Conservation (phyloP, 2,888 invertebrate genomes). For the Lasioglossum morio region DNA sequence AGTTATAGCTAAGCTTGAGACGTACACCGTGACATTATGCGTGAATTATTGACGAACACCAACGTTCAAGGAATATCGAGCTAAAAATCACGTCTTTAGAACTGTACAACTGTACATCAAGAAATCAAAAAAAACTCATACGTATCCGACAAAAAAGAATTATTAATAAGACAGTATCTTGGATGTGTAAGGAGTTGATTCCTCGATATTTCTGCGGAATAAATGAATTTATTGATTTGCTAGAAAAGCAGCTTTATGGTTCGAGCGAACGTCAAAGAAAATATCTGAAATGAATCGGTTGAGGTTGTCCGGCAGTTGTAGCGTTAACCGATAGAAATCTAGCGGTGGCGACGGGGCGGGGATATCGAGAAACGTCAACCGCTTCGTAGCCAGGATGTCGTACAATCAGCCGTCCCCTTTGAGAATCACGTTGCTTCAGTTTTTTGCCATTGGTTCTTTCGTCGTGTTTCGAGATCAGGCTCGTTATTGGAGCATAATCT, state of each 20-base stretch:
- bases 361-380: conserved; percentile 2
- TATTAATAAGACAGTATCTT: no score
- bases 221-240: background rate
- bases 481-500: conserved; percentile 39
- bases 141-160: background rate
- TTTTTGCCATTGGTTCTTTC: conserved; percentile 32
- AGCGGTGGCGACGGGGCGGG: background rate
- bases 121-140: background rate
- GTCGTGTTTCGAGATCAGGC: conserved; percentile 8
- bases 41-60: no score
- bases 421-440: conserved; percentile 23
- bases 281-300: background rate
- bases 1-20: no score
- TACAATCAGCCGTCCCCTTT: conserved; percentile 8
- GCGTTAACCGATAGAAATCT: background rate
- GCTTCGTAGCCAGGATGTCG: background rate
- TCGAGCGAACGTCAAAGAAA: background rate
- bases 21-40: no score
- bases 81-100: background rate
- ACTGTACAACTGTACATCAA: background rate
- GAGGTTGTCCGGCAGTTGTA: background rate
- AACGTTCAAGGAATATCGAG: no score
- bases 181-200: background rate
- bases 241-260: background rate
- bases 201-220: background rate